Evolutionary conservation across 1,140 invertebrate genomes (phyloP), one percentile per base, ranked within the genome.

Genomic region (Neodiprion fabricii): DNA sequence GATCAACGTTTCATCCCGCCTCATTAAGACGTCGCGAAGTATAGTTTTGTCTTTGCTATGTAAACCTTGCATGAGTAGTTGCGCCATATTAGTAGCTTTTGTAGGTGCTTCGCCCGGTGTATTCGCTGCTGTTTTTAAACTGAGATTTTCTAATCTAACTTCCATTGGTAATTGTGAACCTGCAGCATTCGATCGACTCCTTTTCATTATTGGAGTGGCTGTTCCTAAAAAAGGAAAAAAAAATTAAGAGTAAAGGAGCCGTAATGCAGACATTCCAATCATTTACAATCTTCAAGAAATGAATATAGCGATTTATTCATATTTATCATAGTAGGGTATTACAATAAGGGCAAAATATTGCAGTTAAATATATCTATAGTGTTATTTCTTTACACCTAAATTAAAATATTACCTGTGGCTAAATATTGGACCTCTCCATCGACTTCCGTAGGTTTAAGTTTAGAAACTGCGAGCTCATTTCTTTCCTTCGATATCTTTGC

Each of bases 11-110:
- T 90, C 89, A 75, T 93, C 90, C 61, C 86, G 89, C 67, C 84
- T 89, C 48, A 83, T 83, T 14, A 94, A 82, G 1, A 93, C 92
- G 12, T 84, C 90, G 17, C 85, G 84, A 5, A 94, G 79, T 74
- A 94, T 90, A 48, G 83, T 88, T 79, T 90, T 90, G 82, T 96
- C 94, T 81, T 94, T 93, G 79, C 94, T 95, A 77, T 94, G 94
- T 53, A 96, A 86, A 1, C 93, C 94, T 88, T 96, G 93, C 70
- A 95, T 89, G 1, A 96, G 82, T 40, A 96, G 86, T 76, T 95
- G 94, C 0, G 92, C 92, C 76, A 94, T 90, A 85, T 94, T 95
- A 71, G 92, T 89, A 17, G 87, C 90, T 74, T 92, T 87, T 0
- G 85, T 79, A 50, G 85, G 86, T 50, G 84, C 83, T 9, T 88